A percentile compares a stretch with the other conserved stretches of the same genome.
These are phyloP conservation scores for Calephelis perditalis DNA, from an alignment of 2,888 invertebrate genomes.

Conservation along the genomic window DNA sequence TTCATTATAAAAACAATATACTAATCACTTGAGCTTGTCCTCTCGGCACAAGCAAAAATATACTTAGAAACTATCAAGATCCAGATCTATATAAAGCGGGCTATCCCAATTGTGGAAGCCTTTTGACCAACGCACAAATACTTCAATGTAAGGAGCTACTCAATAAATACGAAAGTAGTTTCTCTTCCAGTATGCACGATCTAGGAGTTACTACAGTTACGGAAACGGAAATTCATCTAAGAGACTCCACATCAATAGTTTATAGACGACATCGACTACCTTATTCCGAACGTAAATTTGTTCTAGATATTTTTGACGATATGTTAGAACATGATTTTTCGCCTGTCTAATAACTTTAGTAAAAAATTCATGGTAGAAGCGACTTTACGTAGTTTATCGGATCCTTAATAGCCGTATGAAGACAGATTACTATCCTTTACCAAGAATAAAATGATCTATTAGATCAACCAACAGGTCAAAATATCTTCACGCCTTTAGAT, in stretches of 20 bases:
- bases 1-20: too few species aligned
- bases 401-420: background rate
- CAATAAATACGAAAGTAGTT: background rate
- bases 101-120: background rate
- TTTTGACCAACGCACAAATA: background rate
- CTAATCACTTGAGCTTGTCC: background rate
- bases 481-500: constrained; percentile 28
- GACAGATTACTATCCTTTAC: constrained; percentile 6
- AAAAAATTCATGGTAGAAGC: constrained; percentile 24
- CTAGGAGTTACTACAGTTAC: background rate
- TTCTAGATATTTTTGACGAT: constrained; percentile 15
- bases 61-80: background rate
- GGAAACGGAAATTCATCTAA: constrained; percentile 11
- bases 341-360: constrained; percentile 31
- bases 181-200: background rate
- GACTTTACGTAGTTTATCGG: constrained; percentile 11
- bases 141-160: background rate
- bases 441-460: constrained; percentile 17
- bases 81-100: background rate
- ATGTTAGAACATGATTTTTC: constrained; percentile 25
- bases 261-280: constrained; percentile 16
- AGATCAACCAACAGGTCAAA: constrained; percentile 21
- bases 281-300: background rate
- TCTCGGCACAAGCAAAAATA: background rate
- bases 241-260: constrained; percentile 5